Conservation (phyloP, 2,797 vertebrate genomes). For the Enteromius mattozi region DNA sequence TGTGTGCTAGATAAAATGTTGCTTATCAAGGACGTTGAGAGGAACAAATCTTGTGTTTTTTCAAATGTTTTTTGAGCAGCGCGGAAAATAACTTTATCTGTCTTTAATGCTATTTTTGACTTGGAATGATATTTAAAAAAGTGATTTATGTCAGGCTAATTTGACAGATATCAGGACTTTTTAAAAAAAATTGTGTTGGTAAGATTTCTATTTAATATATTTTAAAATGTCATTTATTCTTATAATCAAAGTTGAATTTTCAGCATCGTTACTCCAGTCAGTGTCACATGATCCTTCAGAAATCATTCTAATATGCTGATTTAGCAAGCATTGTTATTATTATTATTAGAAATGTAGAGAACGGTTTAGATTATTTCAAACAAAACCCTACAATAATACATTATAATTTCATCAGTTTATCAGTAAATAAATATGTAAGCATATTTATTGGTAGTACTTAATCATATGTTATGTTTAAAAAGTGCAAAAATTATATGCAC, state of each 20-base stretch:
- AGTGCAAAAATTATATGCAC: not conserved
- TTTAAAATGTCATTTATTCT: not conserved
- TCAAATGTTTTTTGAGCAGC: too few relatives aligned
- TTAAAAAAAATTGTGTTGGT: too few relatives aligned
- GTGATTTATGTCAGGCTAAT: not conserved
- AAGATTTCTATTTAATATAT: not conserved
- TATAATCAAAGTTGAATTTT: not conserved
- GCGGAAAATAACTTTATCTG: not conserved
- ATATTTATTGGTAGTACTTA: not conserved
- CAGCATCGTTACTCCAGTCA: not conserved
- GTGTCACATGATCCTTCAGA: not conserved
- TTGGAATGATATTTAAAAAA: not conserved
- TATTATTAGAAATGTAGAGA: not conserved
- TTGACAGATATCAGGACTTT: too few relatives aligned
- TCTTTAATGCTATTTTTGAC: not conserved
- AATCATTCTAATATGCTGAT: not conserved
- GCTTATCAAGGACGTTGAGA: conserved; percentile 8
- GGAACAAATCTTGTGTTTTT: not conserved
- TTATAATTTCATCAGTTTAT: not conserved
- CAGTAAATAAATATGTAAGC: not conserved
- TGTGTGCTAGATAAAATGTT: not conserved
- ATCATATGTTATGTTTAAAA: not conserved
- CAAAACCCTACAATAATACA: too few relatives aligned
- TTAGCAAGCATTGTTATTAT: not conserved
- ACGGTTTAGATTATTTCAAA: not conserved